phyloP scores from a whole-genome alignment of 2,888 invertebrate genomes.

The Aleiodes alternator region DNA sequence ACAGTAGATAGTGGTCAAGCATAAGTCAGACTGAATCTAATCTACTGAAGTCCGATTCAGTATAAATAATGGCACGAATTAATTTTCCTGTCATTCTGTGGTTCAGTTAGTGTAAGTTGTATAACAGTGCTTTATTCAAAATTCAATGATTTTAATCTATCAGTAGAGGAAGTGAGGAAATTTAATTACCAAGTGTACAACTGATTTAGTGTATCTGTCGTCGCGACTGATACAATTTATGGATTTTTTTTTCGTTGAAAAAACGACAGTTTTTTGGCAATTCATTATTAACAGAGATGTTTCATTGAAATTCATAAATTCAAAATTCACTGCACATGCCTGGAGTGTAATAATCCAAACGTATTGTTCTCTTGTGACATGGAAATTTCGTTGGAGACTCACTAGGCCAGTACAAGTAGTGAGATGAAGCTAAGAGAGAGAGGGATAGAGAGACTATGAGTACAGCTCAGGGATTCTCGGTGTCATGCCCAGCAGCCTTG shows the following conservation, averaged over 20 bases:
- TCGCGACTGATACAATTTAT: too few relatives aligned
- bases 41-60: slow-evolving; percentile 36
- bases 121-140: too few relatives aligned
- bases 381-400: slow-evolving; percentile 52
- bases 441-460: slow-evolving; percentile 12
- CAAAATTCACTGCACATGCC: too few relatives aligned
- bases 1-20: slow-evolving; percentile 42
- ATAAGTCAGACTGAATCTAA: slow-evolving; percentile 43
- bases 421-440: too few relatives aligned
- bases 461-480: slow-evolving; percentile 29
- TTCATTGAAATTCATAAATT: slow-evolving; percentile 17
- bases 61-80: slow-evolving; percentile 46
- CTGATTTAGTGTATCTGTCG: too few relatives aligned
- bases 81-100: slow-evolving; percentile 44
- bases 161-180: too few relatives aligned
- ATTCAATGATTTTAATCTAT: too few relatives aligned
- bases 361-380: slow-evolving; percentile 52
- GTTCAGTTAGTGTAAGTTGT: too few relatives aligned
- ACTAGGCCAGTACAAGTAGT: slow-evolving; percentile 14
- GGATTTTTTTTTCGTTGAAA: too few relatives aligned
- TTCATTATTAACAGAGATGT: slow-evolving; percentile 23
- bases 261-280: too few relatives aligned
- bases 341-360: slow-evolving; percentile 43
- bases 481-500: slow-evolving; percentile 33
- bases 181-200: too few relatives aligned